Conservation (phyloP, 2,797 vertebrate species). For the Platalea minor region DNA sequence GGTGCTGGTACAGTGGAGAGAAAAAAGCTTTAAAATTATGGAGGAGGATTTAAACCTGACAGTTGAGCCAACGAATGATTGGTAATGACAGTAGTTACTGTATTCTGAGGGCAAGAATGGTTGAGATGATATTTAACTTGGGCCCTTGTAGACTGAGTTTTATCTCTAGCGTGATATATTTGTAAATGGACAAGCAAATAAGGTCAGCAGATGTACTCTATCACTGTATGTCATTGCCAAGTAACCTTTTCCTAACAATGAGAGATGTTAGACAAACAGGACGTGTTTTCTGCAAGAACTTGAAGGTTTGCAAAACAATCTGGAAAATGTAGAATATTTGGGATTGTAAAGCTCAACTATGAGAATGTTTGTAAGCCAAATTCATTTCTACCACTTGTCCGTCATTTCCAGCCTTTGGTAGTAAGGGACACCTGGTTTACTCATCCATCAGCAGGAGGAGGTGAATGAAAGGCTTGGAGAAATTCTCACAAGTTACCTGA, state of each 20-base stretch:
- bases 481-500: not conserved
- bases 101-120: not conserved
- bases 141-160: not conserved
- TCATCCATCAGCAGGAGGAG: not conserved
- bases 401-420: not conserved
- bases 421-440: not conserved
- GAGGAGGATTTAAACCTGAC: conserved; percentile 22
- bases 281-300: not conserved
- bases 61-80: not conserved
- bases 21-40: conserved; percentile 51
- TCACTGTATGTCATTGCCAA: not conserved
- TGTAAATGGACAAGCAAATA: not conserved
- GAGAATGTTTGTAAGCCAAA: not conserved
- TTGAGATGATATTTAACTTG: not conserved
- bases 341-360: not conserved
- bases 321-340: not conserved
- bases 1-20: not conserved
- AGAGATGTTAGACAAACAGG: not conserved
- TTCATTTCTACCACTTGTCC: not conserved
- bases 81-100: not conserved
- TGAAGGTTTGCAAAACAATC: not conserved
- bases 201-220: not conserved
- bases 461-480: not conserved
- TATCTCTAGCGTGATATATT: not conserved
- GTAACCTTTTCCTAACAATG: not conserved